A percentile compares a stretch with the other conserved stretches of the same genome.
phyloP scores from a whole-genome alignment of 1,140 invertebrate species.

The Rhopalosiphum maidis region DNA sequence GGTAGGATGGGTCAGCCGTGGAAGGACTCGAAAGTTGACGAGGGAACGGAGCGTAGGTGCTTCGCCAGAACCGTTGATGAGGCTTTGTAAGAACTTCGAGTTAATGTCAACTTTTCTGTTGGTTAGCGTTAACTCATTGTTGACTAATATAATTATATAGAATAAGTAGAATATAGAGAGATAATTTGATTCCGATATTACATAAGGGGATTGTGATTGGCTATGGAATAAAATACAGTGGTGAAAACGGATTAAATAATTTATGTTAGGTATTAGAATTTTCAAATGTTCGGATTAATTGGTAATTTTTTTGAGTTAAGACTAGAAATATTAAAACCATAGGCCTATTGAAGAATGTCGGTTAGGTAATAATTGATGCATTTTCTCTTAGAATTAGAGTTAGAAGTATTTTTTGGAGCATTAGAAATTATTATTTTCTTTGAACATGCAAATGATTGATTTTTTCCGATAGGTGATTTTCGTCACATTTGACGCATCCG shows the following conservation, averaged over 20 bases:
- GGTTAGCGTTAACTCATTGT: too few relatives aligned
- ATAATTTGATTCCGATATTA: neutral
- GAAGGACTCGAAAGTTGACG: too few relatives aligned
- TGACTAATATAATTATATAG: neutral
- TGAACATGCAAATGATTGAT: neutral
- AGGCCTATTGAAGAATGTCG: neutral
- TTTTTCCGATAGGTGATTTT: neutral
- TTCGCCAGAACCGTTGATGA: too few relatives aligned
- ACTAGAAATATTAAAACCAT: neutral
- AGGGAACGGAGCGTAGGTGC: too few relatives aligned
- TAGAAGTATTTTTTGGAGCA: neutral
- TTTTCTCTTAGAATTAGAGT: neutral
- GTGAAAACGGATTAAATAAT: neutral
- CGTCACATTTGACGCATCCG: neutral
- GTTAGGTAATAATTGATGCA: too few relatives aligned
- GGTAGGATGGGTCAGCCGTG: too few relatives aligned
- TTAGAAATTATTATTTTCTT: neutral
- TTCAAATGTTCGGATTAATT: neutral
- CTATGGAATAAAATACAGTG: neutral
- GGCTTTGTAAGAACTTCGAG: too few relatives aligned
- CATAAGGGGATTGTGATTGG: neutral
- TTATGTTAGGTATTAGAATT: neutral
- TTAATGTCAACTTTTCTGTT: too few relatives aligned
- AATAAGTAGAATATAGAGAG: too few relatives aligned
- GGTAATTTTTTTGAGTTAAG: neutral